Percentiles rank a stretch among this genome's conserved stretches.
phyloP scores from a whole-genome alignment of 2,113 vertebrate genomes.

The Salvelinus alpinus region DNA sequence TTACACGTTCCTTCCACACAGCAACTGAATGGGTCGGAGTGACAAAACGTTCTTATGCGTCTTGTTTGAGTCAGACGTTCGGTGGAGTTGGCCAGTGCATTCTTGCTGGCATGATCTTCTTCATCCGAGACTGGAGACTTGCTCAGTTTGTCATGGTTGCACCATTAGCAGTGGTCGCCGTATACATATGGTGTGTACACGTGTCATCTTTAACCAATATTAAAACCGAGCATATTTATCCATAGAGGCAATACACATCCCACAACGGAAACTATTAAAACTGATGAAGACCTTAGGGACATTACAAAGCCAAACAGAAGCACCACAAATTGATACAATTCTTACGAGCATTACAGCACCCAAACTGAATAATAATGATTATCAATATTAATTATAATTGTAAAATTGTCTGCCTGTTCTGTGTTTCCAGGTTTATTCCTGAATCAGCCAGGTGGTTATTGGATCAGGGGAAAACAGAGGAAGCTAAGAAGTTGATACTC shows the following conservation, averaged over 20 bases:
- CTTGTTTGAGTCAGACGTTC: slow-evolving; percentile 51
- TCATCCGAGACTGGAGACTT: slow-evolving; percentile 77
- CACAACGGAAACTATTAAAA: background rate
- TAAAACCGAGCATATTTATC: background rate
- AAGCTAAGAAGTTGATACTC: slow-evolving; percentile 74
- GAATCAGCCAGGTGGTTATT: slow-evolving; percentile 85
- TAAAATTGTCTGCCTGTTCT: background rate
- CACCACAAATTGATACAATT: no score
- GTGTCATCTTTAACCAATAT: background rate
- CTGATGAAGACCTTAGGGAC: no score
- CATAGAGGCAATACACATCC: background rate
- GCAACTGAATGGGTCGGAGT: slow-evolving; percentile 70
- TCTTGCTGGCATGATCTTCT: slow-evolving; percentile 73
- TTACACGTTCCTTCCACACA: slow-evolving; percentile 20
- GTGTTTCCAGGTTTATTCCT: slow-evolving; percentile 73
- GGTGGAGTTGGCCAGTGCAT: slow-evolving; percentile 40
- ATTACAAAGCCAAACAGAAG: no score
- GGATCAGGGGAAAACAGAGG: slow-evolving; percentile 63
- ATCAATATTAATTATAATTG: background rate
- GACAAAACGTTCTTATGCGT: slow-evolving; percentile 59
- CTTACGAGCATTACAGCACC: no score
- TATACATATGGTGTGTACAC: slow-evolving; percentile 72
- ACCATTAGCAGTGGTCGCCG: slow-evolving; percentile 53
- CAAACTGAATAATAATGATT: background rate
- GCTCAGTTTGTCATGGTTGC: slow-evolving; percentile 67